phyloP scores from a whole-genome alignment of 2,113 vertebrate species.

The Chiloscyllium plagiosum region DNA sequence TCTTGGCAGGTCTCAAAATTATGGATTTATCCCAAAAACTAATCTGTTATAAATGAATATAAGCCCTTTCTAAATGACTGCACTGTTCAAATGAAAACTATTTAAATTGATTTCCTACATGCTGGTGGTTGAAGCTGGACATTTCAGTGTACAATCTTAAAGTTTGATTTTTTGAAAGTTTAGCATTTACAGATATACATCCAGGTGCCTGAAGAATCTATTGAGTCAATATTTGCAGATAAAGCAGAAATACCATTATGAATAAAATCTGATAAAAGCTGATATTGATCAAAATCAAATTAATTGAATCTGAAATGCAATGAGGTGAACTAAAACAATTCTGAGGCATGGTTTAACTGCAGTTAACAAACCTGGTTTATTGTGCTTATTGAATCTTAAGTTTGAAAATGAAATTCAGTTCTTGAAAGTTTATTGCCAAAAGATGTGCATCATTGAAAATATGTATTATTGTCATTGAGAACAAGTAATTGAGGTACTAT shows the following conservation, averaged over 20 bases:
- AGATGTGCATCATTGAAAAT: neutral
- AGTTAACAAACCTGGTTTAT: neutral
- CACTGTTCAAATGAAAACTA: neutral
- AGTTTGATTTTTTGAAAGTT: neutral
- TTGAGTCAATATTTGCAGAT: neutral
- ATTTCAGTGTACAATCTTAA: neutral
- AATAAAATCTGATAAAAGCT: neutral
- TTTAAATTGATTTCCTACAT: neutral
- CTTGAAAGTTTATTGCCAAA: neutral
- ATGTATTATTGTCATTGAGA: neutral
- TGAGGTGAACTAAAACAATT: neutral
- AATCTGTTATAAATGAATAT: neutral
- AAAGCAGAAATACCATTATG: neutral
- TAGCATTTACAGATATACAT: neutral
- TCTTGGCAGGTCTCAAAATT: neutral
- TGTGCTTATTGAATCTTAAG: neutral
- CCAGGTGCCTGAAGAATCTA: neutral
- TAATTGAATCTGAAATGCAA: neutral
- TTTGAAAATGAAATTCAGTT: neutral
- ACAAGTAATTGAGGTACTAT: neutral
- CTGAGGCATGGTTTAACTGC: neutral
- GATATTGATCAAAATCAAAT: neutral
- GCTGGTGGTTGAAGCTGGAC: neutral
- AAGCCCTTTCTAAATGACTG: neutral
- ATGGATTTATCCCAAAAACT: neutral